Base-by-base conservation (phyloP, 2,888 invertebrate genomes). In the Branchellion lobata region DNA sequence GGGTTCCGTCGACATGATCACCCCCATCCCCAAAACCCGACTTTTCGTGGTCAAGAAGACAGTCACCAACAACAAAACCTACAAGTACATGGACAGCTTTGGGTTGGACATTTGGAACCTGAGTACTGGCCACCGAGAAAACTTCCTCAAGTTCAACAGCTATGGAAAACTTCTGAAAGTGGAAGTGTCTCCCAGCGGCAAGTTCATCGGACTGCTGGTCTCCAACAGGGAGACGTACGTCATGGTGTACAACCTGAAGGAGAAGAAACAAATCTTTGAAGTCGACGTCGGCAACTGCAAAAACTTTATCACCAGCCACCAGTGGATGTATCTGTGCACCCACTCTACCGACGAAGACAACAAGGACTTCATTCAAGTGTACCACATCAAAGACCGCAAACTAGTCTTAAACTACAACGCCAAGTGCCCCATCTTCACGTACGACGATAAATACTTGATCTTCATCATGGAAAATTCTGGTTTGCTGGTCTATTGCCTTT, bases 71-170 rank as follows among this genome's bases (percentile, higher is more conserved):
- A 81, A 80, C 14, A 81, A 81, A 51, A 83, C 83, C 1, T 85
- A 84, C 79, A 84, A 84, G 76, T 84, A 81, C 79, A 82, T 84
- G 47, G 84, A 84, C 79, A 83, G 82, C 73, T 85, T 84, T 78
- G 84, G 84, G 1, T 81, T 85, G 18, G 84, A 85, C 69, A 80
- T 84, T 33, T 84, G 83, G 83, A 83, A 83, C 78, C 11, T 84
- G 34, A 75, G 61, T n/a, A 84, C 82, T 0, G 82, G 82, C 1
- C 74, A 71, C n/a, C 65, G 76, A 40, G 53, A 40, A 40, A 71
- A 74, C 14, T 83, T 80, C 73, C 71, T 84, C 11, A 82, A 82
- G 0, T 84, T 83, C 75, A 82, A 76, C 31, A 72, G 80, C 29
- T 84, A 83, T 69, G 83, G 84, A 2, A 75, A 79, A 34, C 75